Conservation (phyloP, 2,113 vertebrate species). For the Sapajus apella region DNA sequence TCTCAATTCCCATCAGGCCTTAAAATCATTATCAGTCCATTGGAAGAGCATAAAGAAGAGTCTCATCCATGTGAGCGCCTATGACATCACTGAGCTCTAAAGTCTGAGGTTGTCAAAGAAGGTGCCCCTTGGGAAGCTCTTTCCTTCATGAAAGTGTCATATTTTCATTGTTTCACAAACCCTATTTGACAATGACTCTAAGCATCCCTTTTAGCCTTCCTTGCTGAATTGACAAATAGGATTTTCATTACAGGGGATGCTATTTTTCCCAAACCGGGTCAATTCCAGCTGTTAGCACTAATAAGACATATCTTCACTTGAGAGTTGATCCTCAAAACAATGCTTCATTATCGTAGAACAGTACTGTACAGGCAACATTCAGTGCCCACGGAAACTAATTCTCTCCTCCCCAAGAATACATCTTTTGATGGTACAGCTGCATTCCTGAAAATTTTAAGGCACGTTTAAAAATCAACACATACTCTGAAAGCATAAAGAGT, state of each 20-base stretch:
- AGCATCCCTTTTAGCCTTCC: not conserved
- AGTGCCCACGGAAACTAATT: not conserved
- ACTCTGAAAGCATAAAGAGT: not conserved
- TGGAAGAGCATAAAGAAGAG: not conserved
- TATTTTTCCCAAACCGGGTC: not conserved
- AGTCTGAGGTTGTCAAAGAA: not conserved
- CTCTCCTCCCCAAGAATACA: not conserved
- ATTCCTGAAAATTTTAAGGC: not conserved
- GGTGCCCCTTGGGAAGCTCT: not conserved
- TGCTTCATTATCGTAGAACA: not conserved
- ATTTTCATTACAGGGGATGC: not conserved
- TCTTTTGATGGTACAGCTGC: not conserved
- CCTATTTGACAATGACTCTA: not conserved
- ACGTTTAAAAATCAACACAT: not conserved
- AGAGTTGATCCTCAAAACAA: not conserved
- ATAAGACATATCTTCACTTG: not conserved
- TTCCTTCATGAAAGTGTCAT: not conserved
- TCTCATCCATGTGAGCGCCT: accelerated
- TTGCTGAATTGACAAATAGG: not conserved
- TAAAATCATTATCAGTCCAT: accelerated
- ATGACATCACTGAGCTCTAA: not conserved
- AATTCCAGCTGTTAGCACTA: not conserved
- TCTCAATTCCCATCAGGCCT: not conserved
- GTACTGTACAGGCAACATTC: not conserved
- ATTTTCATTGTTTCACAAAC: not conserved